Conservation (phyloP, 1,140 invertebrate genomes). For the Sarcophaga bullata region DNA sequence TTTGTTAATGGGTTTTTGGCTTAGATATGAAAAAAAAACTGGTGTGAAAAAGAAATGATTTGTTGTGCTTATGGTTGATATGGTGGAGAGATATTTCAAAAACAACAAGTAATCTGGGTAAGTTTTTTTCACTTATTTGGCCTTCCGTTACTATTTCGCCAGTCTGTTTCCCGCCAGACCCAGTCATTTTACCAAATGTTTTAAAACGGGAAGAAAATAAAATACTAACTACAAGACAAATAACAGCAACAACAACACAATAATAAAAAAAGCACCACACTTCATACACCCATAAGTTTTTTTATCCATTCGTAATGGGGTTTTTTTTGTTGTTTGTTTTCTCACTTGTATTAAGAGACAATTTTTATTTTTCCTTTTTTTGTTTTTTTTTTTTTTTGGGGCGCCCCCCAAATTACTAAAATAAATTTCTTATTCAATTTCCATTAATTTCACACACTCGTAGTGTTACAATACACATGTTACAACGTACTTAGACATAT, state of each 20-base stretch:
- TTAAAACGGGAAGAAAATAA: conserved; percentile 26
- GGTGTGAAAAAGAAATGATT: no score
- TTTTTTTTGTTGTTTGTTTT: no score
- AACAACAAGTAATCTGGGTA: not conserved
- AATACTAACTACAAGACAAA: not conserved
- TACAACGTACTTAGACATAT: not conserved
- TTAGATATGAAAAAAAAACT: no score
- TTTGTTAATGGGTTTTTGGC: no score
- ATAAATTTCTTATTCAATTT: no score
- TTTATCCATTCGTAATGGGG: no score
- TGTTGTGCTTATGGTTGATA: no score
- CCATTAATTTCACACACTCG: conserved; percentile 27
- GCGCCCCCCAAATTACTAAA: conserved; percentile 29
- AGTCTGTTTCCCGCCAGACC: conserved; percentile 32
- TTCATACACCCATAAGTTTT: conserved; percentile 20
- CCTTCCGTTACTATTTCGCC: not conserved
- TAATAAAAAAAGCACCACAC: no score
- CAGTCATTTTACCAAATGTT: conserved; percentile 19
- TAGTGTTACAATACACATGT: not conserved
- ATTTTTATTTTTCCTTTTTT: no score
- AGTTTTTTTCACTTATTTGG: not conserved
- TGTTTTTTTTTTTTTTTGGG: not conserved
- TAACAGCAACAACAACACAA: not conserved
- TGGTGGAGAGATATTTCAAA: not conserved
- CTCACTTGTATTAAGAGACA: not conserved